A percentile compares a stretch with the other conserved stretches of the same genome.
These are phyloP conservation scores for Sphaerophoria rueppellii DNA, from an alignment of 2,888 invertebrate species.

Conservation along the genomic window DNA sequence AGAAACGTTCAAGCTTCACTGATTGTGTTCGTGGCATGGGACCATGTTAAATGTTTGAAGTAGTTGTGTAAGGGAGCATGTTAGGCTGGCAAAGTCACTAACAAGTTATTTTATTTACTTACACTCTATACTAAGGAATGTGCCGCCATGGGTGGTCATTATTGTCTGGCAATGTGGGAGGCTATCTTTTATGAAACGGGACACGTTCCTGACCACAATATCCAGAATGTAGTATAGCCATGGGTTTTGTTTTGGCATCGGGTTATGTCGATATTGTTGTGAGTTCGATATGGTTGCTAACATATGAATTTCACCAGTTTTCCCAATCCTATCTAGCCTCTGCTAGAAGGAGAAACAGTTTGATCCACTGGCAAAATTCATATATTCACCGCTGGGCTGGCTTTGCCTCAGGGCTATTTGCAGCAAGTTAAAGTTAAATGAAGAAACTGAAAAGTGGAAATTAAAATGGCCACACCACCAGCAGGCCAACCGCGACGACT, in stretches of 20 bases:
- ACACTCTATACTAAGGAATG: slow-evolving; percentile 26
- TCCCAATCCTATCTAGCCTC: neutral
- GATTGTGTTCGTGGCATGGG: slow-evolving; percentile 14
- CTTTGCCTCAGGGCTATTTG: neutral
- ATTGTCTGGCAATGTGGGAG: neutral
- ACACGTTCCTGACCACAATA: slow-evolving; percentile 24
- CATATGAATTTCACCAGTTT: slow-evolving; percentile 20
- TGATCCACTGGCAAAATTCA: slow-evolving; percentile 12
- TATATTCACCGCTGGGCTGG: neutral
- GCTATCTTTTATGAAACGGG: slow-evolving; percentile 38
- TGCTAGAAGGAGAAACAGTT: neutral
- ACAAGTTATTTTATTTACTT: slow-evolving; percentile 60
- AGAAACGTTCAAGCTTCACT: slow-evolving; percentile 10
- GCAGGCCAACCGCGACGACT: slow-evolving; percentile 42
- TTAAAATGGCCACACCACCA: slow-evolving; percentile 51
- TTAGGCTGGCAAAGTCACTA: slow-evolving; percentile 20
- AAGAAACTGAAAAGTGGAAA: slow-evolving; percentile 66
- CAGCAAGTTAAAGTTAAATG: slow-evolving; percentile 41
- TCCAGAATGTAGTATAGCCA: neutral
- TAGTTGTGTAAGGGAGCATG: slow-evolving; percentile 5
- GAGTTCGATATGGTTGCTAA: slow-evolving; percentile 11
- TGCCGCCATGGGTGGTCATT: neutral
- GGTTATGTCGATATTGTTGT: neutral
- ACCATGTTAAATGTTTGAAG: neutral
- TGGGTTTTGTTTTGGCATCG: neutral